Evolutionary conservation across 2,888 invertebrate genomes (phyloP), one percentile per base, ranked within the genome.

Genomic region (Dinocampus coccinellae): DNA sequence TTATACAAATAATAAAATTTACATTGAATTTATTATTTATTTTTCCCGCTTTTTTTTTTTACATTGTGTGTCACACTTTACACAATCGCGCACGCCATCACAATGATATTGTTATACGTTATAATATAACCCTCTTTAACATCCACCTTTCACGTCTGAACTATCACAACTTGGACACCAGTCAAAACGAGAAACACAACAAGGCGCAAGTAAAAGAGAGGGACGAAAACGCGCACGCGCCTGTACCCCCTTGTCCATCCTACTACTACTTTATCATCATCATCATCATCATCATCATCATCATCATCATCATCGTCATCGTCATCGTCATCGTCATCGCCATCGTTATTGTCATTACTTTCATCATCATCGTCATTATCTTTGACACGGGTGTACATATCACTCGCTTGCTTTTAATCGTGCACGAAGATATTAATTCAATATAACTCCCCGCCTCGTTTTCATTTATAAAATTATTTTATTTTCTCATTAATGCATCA

Each of bases 141-240:
- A 9, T 26, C 26, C 57, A 16, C 58, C 58, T 58, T 16, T 58
- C 34, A 16, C 39, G 42, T 53, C 33, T 13, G 67, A 22, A 67
- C 57, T 57, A 58, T 67, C 39, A 42, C 57, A 29, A 70, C 70
- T 52, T 65, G 29, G 52, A 61, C 33, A 53, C 57, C 22, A 69
- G 65, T 29, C 47, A 69, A 66, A 69, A 60, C 65, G 52, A 52
- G 53, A 58, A 42, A 36, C 60, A 65, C 53, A 24, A 58, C 47
- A 22, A 29, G 60, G 22, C 55, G 63, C 57, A 55, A 55, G 33
- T 22, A 24, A 20, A 55, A 65, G 34, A 53, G 65, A 70, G 70
- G 65, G 70, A 66, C 26, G 55, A 70, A 70, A 66, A 34, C 62
- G 70, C 70, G 70, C 70, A 70, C 36, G 70, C 70, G 70, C 65